A percentile compares a stretch with the other conserved stretches of the same genome.
These are phyloP conservation scores for Cyanoliseus patagonus DNA, from an alignment of 2,113 vertebrate species.

Conservation along the genomic window DNA sequence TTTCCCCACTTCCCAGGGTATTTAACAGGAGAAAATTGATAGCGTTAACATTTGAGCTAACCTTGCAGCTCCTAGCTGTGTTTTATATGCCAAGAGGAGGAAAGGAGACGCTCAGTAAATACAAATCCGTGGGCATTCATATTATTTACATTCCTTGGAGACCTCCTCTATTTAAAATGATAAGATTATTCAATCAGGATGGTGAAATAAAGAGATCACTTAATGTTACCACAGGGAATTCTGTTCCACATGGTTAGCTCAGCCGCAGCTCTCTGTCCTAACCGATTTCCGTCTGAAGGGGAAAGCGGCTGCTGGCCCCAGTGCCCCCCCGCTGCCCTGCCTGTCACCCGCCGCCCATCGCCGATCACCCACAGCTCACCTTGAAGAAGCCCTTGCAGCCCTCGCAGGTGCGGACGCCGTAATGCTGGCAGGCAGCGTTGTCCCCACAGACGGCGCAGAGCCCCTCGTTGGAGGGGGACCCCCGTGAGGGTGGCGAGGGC, in stretches of 20 bases:
- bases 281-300: slow-evolving; percentile 77
- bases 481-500: slow-evolving; percentile 92
- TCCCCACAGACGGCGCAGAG: slow-evolving; percentile 97
- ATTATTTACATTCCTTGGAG: slow-evolving; percentile 89
- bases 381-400: slow-evolving; percentile 99
- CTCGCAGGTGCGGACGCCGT: slow-evolving; percentile 95
- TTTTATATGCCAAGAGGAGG: slow-evolving; percentile 84
- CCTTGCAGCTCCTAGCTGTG: slow-evolving; percentile 75
- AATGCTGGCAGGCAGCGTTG: slow-evolving; percentile 97
- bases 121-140: slow-evolving; percentile 93
- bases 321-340: not conserved
- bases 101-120: slow-evolving; percentile 87
- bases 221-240: slow-evolving; percentile 88
- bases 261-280: slow-evolving; percentile 81
- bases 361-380: slow-evolving; percentile 62
- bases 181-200: slow-evolving; percentile 88
- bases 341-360: not conserved
- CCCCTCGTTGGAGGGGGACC: slow-evolving; percentile 96
- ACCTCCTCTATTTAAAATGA: slow-evolving; percentile 82
- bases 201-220: slow-evolving; percentile 86
- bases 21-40: slow-evolving; percentile 75
- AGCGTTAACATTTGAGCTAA: slow-evolving; percentile 77
- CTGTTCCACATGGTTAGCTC: slow-evolving; percentile 83
- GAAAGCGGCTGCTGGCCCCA: not conserved
- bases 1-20: slow-evolving; percentile 58